Conservation (phyloP, 2,113 vertebrate species). For the Nettapus auritus region DNA sequence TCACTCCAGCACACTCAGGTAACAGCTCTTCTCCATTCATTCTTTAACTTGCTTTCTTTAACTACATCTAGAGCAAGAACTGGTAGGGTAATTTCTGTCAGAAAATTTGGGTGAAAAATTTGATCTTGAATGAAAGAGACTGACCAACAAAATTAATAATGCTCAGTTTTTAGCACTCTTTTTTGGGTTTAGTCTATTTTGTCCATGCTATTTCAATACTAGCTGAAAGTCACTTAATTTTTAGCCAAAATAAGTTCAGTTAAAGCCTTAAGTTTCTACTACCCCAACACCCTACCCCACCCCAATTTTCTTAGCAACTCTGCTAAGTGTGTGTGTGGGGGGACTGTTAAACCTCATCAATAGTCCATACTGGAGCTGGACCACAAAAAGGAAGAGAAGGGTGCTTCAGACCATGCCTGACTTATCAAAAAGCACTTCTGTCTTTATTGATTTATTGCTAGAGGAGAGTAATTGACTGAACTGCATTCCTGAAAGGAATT, state of each 20-base stretch:
- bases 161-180: not conserved
- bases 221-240: not conserved
- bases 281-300: not conserved
- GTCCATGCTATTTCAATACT: not conserved
- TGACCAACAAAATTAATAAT: not conserved
- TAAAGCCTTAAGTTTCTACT: not conserved
- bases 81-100: not conserved
- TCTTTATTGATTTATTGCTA: not conserved
- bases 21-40: not conserved
- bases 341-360: not conserved
- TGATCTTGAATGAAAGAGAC: not conserved
- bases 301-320: not conserved
- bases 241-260: not conserved
- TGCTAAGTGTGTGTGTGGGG: not conserved
- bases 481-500: not conserved
- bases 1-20: constrained; percentile 90
- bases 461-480: not conserved
- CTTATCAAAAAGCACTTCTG: not conserved
- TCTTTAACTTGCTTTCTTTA: not conserved
- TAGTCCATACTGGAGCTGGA: not conserved
- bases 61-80: not conserved
- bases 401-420: not conserved
- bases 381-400: not conserved
- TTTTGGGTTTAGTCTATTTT: not conserved
- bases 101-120: not conserved